Evolutionary conservation across 2,888 invertebrate species (phyloP).

Genomic region (Sepiola atlantica): DNA sequence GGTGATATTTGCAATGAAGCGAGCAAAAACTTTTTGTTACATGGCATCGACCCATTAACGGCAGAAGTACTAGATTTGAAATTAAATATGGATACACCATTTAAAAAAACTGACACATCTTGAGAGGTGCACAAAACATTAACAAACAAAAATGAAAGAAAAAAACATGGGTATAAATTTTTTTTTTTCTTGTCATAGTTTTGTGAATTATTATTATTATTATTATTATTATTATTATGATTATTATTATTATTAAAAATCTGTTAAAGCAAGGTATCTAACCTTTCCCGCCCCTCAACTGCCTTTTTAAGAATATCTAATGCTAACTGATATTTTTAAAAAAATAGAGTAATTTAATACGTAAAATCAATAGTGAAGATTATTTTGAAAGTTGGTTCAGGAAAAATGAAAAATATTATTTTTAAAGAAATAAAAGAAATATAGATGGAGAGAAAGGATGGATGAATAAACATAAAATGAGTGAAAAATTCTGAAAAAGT

Average conservation of each 20-base stretch:
- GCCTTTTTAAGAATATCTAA: neutral
- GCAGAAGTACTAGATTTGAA: constrained; percentile 67
- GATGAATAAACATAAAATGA: neutral
- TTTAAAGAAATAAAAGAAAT: neutral
- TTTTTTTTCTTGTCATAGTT: neutral
- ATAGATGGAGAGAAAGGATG: neutral
- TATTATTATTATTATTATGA: neutral
- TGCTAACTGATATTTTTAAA: neutral
- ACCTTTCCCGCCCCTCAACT: neutral
- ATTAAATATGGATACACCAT: constrained; percentile 6
- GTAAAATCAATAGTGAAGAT: neutral
- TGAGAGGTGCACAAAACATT: neutral
- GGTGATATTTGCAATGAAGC: constrained; percentile 59
- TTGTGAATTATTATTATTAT: neutral
- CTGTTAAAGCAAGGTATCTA: neutral
- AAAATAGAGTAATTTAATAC: neutral
- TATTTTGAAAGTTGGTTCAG: neutral
- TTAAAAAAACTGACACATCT: neutral
- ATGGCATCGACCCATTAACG: constrained; percentile 62
- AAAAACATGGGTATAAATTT: neutral
- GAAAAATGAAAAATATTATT: neutral
- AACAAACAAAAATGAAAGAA: neutral
- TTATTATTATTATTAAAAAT: neutral
- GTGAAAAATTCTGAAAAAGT: neutral
- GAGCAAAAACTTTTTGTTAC: constrained; percentile 43